Conservation (phyloP, 30 jellyfish, hydroid and myxozoan species). For the Mastigias papua region DNA sequence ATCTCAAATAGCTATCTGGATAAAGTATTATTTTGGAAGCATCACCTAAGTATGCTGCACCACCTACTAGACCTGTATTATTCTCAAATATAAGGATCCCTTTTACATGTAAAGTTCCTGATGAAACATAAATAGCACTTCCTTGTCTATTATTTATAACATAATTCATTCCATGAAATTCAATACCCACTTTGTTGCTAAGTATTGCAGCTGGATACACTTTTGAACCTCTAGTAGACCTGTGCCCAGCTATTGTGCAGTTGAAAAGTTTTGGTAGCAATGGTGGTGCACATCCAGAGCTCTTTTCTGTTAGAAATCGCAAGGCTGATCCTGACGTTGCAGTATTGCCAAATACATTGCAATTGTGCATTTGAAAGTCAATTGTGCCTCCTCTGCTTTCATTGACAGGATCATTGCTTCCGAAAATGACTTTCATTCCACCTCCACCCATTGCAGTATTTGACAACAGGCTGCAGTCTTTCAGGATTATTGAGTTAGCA, state of each 20-base stretch:
- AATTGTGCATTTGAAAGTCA: slow-evolving; percentile 42
- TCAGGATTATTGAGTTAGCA: background rate
- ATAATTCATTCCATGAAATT: slow-evolving; percentile 27
- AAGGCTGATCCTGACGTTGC: slow-evolving; percentile 78
- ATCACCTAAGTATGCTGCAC: slow-evolving; percentile 64
- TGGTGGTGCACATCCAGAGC: slow-evolving; percentile 43
- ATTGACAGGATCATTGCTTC: slow-evolving; percentile 48
- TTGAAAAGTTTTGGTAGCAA: slow-evolving; percentile 37
- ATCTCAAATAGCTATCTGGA: slow-evolving; percentile 46
- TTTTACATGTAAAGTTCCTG: slow-evolving; percentile 49
- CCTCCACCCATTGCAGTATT: slow-evolving; percentile 79
- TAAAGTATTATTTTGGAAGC: slow-evolving; percentile 35
- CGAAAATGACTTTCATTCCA: slow-evolving; percentile 55
- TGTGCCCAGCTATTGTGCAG: slow-evolving; percentile 23
- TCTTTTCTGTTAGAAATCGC: slow-evolving; percentile 41
- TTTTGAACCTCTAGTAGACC: slow-evolving; percentile 49
- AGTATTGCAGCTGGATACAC: slow-evolving; percentile 73
- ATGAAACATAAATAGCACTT: slow-evolving; percentile 71
- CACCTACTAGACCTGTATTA: slow-evolving; percentile 58
- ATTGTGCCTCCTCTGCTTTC: slow-evolving; percentile 42
- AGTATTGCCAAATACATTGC: slow-evolving; percentile 21
- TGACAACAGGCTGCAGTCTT: slow-evolving; percentile 7
- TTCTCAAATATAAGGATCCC: slow-evolving; percentile 27
- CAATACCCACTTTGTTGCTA: slow-evolving; percentile 53
- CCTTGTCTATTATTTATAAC: slow-evolving; percentile 35